Percentiles rank a stretch among this genome's conserved stretches.
phyloP scores from a whole-genome alignment of 2,888 invertebrate genomes.

The Chymomyza amoena region DNA sequence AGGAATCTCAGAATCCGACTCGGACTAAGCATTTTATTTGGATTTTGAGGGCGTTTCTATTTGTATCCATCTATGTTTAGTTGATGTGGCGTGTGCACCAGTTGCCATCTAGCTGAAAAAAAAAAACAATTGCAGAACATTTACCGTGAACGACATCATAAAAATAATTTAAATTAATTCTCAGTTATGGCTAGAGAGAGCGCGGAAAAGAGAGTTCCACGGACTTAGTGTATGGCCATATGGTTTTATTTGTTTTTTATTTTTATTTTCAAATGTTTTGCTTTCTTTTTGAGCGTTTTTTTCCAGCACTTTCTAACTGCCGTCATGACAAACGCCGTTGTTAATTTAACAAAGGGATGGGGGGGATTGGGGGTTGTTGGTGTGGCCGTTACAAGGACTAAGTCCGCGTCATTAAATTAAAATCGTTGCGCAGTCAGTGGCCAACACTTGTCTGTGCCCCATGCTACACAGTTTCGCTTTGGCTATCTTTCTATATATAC shows the following conservation, averaged over 20 bases:
- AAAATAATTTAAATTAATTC: conserved; percentile 73
- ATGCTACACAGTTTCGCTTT: not conserved
- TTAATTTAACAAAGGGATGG: conserved; percentile 67
- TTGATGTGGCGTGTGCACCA: conserved; percentile 1
- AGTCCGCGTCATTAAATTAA: conserved; percentile 74
- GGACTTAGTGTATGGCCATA: conserved; percentile 41
- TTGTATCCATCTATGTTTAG: not conserved
- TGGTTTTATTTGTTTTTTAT: conserved; percentile 64
- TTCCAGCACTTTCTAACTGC: conserved; percentile 30
- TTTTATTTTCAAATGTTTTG: conserved; percentile 42
- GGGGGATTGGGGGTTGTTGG: conserved; percentile 35
- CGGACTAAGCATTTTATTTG: not conserved
- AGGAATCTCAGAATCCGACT: not conserved
- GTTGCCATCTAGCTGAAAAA: not conserved
- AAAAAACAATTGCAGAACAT: conserved; percentile 51
- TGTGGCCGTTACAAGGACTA: conserved; percentile 71
- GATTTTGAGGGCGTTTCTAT: not conserved
- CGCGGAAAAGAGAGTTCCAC: not conserved
- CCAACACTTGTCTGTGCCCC: conserved; percentile 14
- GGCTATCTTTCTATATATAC: not conserved
- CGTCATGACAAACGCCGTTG: conserved; percentile 64
- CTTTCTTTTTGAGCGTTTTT: conserved; percentile 29
- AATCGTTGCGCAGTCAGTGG: conserved; percentile 60
- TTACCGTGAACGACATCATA: conserved; percentile 62
- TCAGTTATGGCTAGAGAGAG: conserved; percentile 29